Percentiles rank a stretch among this genome's conserved stretches.
Evolutionary conservation across 2,888 invertebrate genomes (phyloP).

Genomic region (Drosophila ezoana): DNA sequence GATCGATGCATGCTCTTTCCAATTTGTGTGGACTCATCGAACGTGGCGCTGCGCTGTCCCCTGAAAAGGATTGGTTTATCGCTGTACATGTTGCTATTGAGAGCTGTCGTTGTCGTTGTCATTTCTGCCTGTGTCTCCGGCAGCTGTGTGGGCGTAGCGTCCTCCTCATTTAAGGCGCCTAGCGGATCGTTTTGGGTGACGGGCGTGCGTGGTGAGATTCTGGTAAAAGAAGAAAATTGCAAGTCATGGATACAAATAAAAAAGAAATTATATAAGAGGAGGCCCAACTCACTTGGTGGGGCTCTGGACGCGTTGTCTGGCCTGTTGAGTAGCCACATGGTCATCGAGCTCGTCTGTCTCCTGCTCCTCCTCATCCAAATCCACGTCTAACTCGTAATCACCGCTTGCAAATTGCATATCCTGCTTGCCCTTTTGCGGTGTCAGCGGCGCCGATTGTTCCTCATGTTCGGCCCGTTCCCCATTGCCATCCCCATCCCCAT

Average conservation of each 20-base stretch:
- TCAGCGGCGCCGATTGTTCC: constrained; percentile 20
- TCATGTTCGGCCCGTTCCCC: constrained; percentile 20
- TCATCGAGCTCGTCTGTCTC: constrained; percentile 56
- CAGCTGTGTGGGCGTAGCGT: constrained; percentile 45
- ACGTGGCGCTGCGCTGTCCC: constrained; percentile 86
- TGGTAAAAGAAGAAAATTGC: constrained; percentile 64
- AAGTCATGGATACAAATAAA: no score
- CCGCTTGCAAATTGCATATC: constrained; percentile 50
- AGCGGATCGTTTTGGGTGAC: constrained; percentile 96
- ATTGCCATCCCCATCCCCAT: no score
- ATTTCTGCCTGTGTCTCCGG: constrained; percentile 10
- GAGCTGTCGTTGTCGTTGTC: constrained; percentile 46
- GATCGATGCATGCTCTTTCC: constrained; percentile 88
- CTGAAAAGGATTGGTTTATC: constrained; percentile 90
- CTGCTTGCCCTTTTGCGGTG: constrained; percentile 47
- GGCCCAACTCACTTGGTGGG: constrained; percentile 82
- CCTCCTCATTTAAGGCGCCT: constrained; percentile 89
- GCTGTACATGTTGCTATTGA: constrained; percentile 85
- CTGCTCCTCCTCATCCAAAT: constrained; percentile 33
- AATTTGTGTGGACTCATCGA: constrained; percentile 86
- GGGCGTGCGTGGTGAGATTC: constrained; percentile 91
- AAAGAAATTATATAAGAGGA: not conserved
- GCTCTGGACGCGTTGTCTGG: constrained; percentile 77
- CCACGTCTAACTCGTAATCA: constrained; percentile 60
- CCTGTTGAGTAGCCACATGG: constrained; percentile 42